Evolutionary conservation across 2,113 vertebrate species (phyloP), one percentile per base, ranked within the genome.

Genomic region (Antigone vipio): DNA sequence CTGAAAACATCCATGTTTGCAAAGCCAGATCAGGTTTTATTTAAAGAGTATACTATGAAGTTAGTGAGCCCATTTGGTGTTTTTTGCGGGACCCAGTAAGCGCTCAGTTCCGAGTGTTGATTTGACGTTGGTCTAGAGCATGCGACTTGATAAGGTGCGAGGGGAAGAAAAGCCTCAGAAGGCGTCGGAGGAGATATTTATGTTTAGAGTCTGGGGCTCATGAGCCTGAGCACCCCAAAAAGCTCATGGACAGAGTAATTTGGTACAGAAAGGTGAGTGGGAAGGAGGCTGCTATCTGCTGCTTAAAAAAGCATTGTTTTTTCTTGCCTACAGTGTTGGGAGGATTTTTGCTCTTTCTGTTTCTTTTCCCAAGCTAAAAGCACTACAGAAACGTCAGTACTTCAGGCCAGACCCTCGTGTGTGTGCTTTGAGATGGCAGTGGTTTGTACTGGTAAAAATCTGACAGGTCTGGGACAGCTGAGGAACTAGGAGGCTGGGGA

Each of bases 81-180:
- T 50, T 44, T 63, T 34, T 0, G 0, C 24, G 52, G 29, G 22
- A 59, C 24, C 4, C 8, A 7, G 5, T 38, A 34, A 87, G 15
- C 17, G 11, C 8, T 38, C 27, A 16, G 7, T 40, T 49, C 18
- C 9, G 38, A 62, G 32, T 45, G 19, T 15, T 63, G 29, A 7
- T n/a, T 67, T 82, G 34, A 13, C 35, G 4, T 35, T 53, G 35
- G 12, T 45, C 27, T 47, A 35, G 53, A 64, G 34, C 23, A 12
- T 66, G 71, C 1, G 5, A 44, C 22, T 24, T 22, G 17, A 11
- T 34, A 29, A 67, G 15, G 4, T 52, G 35, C 1, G 13, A 72
- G 18, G 35, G 34, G 35, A 72, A 60, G 14, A 58, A 47, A 56
- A 53, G n/a, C 22, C 19, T 9, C 30, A 49, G 64, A 58, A 77